These are phyloP conservation scores for Chaetops frenatus DNA, from an alignment of 2,113 vertebrate genomes.

Conservation along the genomic window DNA sequence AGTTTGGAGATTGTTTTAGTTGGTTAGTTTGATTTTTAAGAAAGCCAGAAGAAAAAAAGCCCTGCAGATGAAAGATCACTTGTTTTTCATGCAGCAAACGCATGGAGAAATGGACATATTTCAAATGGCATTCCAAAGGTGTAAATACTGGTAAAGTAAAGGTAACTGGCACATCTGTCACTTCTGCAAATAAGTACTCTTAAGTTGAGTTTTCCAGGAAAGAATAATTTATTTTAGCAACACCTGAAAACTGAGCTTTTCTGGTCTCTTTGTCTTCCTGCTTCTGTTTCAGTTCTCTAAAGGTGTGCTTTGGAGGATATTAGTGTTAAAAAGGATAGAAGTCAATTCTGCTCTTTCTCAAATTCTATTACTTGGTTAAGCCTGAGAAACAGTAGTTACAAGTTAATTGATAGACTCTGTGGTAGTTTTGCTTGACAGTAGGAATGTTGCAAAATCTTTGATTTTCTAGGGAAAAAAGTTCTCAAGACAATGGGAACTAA, in stretches of 20 bases:
- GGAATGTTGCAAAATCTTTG: not conserved
- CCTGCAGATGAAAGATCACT: not conserved
- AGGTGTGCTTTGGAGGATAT: accelerated
- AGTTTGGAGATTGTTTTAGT: not conserved
- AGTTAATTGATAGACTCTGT: not conserved
- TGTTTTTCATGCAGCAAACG: not conserved
- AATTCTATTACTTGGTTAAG: not conserved
- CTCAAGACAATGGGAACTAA: not conserved
- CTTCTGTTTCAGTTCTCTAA: not conserved
- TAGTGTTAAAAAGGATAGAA: not conserved
- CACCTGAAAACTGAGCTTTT: not conserved
- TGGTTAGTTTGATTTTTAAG: not conserved
- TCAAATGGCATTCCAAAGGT: not conserved
- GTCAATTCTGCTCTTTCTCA: not conserved
- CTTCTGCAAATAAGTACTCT: not conserved
- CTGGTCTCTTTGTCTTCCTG: not conserved
- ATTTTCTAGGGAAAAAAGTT: not conserved
- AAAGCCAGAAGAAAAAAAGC: not conserved
- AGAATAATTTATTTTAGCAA: not conserved
- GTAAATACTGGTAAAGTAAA: not conserved
- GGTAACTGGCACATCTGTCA: accelerated
- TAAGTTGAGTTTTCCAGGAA: not conserved
- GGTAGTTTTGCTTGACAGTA: not conserved
- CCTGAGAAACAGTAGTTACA: not conserved
- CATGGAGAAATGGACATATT: not conserved